Percentiles rank a stretch among this genome's conserved stretches.
phyloP scores from a whole-genome alignment of 2,797 vertebrate genomes.

The Neoniphon sammara region DNA sequence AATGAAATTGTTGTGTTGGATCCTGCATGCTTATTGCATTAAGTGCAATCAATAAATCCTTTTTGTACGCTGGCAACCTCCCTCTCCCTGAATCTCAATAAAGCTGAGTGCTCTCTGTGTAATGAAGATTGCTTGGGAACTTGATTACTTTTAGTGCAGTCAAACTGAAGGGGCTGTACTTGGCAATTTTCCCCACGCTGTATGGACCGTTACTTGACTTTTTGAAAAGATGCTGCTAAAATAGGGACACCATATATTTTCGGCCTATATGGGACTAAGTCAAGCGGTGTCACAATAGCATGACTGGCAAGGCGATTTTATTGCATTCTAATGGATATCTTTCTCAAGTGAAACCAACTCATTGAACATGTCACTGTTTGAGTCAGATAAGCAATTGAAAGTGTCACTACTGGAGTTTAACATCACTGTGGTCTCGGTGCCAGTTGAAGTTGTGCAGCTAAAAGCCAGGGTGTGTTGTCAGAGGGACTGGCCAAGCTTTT shows the following conservation, averaged over 20 bases:
- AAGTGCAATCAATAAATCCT: conserved; percentile 87
- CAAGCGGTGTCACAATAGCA: conserved; percentile 26
- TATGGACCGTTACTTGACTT: conserved; percentile 57
- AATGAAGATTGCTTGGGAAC: conserved; percentile 85
- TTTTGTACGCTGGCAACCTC: conserved; percentile 74
- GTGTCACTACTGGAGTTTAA: conserved; percentile 34
- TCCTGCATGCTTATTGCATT: conserved; percentile 84
- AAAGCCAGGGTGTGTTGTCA: conserved; percentile 22
- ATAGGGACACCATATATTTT: conserved; percentile 42
- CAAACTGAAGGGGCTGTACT: conserved; percentile 61
- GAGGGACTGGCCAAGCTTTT: background rate
- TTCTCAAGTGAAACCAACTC: conserved; percentile 28
- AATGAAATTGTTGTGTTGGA: conserved; percentile 81
- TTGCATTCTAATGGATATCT: conserved; percentile 25
- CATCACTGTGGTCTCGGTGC: conserved; percentile 32
- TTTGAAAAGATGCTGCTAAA: conserved; percentile 60
- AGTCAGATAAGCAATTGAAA: conserved; percentile 21
- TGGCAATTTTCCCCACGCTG: conserved; percentile 61
- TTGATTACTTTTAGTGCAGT: conserved; percentile 79
- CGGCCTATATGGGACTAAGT: conserved; percentile 36
- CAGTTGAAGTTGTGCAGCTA: conserved; percentile 40
- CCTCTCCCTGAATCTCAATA: conserved; percentile 81
- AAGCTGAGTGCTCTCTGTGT: conserved; percentile 83
- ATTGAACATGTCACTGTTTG: conserved; percentile 13
- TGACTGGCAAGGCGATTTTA: conserved; percentile 5